Evolutionary conservation across 2,113 vertebrate species (phyloP), one percentile per base, ranked within the genome.

Genomic region (Herpailurus yagouaroundi): DNA sequence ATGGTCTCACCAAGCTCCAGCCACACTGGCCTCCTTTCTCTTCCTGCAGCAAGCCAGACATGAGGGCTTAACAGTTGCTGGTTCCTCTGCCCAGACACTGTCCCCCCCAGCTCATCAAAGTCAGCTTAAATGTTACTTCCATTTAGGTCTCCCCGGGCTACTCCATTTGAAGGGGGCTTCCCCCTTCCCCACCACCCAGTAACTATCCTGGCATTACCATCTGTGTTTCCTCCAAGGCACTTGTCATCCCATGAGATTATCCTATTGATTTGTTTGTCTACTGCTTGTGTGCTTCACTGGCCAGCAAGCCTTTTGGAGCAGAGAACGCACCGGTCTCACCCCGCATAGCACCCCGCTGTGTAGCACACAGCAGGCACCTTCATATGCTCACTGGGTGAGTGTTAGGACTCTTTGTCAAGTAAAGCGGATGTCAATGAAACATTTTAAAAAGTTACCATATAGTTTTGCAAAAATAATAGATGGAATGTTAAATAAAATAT

Each of bases 381-480:
- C 55, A n/a, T 4, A 9, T 63, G 45, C 23, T 64, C 25, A 9
- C 18, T 68, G 21, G 29, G 1, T 77, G 50, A 60, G 8, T 13
- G 21, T 25, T 36, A 41, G 13, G 2, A 14, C 66, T 45, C 0
- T 41, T 64, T 36, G 23, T 89, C 45, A 38, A 7, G 14, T 86
- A 31, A 90, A 94, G 74, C 55, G 45, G 29, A 14, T 48, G 45
- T 83, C 63, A 63, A 5, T 14, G 50, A 21, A 77, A 63, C 64
- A 41, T 86, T 50, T 36, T n/a, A 2, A 36, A 82, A 82, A 81
- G n/a, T 38, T 52, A 82, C 29, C 83, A 16, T 69, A 33, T 92
- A 57, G 14, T 79, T 95, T 96, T 86, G 55, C 52, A 95, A 63
- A 94, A 36, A 12, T 29, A n/a, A 71, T 79, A 89, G 36, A 38